Evolutionary conservation across 1,140 invertebrate genomes (phyloP).

Genomic region (Scaptomyza graminum): DNA sequence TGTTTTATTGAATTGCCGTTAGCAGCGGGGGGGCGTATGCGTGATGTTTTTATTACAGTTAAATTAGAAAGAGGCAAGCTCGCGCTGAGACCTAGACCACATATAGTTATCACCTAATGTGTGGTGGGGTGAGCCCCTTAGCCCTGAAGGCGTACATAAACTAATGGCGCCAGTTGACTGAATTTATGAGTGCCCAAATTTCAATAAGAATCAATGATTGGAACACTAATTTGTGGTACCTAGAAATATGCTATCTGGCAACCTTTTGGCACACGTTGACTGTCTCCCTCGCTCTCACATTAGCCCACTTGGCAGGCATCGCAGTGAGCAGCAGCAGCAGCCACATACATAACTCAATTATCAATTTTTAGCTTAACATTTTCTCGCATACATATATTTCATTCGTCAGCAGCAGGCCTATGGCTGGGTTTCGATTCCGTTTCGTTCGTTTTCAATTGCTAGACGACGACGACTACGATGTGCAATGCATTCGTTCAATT

Average conservation of each 20-base stretch:
- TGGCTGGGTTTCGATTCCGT: no score
- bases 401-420: slow-evolving; percentile 24
- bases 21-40: slow-evolving; percentile 73
- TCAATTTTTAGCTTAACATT: slow-evolving; percentile 70
- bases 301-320: slow-evolving; percentile 66
- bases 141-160: slow-evolving; percentile 32
- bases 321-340: slow-evolving; percentile 14
- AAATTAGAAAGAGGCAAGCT: slow-evolving; percentile 61
- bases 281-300: slow-evolving; percentile 38
- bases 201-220: slow-evolving; percentile 40
- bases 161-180: slow-evolving; percentile 17
- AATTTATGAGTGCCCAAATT: slow-evolving; percentile 57
- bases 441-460: slow-evolving; percentile 27
- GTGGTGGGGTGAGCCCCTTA: slow-evolving; percentile 10
- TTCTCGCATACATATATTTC: slow-evolving; percentile 50
- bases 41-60: slow-evolving; percentile 79
- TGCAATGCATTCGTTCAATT: slow-evolving; percentile 29
- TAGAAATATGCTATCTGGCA: slow-evolving; percentile 25
- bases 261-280: slow-evolving; percentile 5
- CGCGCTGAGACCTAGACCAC: not conserved
- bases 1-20: slow-evolving; percentile 60
- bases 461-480: no score
- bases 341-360: slow-evolving; percentile 80
- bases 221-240: slow-evolving; percentile 46
- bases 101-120: slow-evolving; percentile 14